Percentiles rank a stretch among this genome's conserved stretches.
Conservation (phyloP, 2,888 invertebrate genomes). For the Hoplodrina ambigua region DNA sequence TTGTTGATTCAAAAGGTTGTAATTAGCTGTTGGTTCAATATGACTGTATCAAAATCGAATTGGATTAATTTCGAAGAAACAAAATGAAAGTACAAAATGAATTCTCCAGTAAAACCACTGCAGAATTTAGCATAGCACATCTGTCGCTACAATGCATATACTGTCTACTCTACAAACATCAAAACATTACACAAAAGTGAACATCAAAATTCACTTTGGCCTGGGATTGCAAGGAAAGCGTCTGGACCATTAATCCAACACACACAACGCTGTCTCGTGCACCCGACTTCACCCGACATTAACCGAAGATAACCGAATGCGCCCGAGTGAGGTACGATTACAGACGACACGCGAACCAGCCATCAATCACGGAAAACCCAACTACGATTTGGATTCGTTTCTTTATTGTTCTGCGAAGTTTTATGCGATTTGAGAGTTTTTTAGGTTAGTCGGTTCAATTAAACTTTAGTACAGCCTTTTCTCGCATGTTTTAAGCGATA, state of each 20-base stretch:
- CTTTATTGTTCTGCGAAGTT: slow-evolving; percentile 45
- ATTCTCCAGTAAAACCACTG: not conserved
- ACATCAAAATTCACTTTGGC: slow-evolving; percentile 66
- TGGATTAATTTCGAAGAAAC: no score
- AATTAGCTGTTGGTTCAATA: no score
- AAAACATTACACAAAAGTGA: slow-evolving; percentile 38
- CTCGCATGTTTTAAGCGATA: not conserved
- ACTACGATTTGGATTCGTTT: slow-evolving; percentile 39
- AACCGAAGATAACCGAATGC: slow-evolving; percentile 33
- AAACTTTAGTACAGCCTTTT: slow-evolving; percentile 13
- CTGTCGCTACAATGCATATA: slow-evolving; percentile 6
- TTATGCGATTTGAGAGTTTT: slow-evolving; percentile 50
- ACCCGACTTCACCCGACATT: slow-evolving; percentile 38
- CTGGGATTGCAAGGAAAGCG: slow-evolving; percentile 25
- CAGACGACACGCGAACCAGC: slow-evolving; percentile 68
- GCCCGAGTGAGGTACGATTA: slow-evolving; percentile 63
- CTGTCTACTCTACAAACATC: slow-evolving; percentile 5
- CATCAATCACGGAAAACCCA: slow-evolving; percentile 73
- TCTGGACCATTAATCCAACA: slow-evolving; percentile 62
- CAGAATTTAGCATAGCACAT: not conserved
- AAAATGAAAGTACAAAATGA: no score
- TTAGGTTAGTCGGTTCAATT: slow-evolving; percentile 20
- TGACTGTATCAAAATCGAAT: no score
- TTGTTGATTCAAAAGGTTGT: no score
- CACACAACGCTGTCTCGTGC: slow-evolving; percentile 58